Conservation (phyloP, 2,888 invertebrate genomes). For the Bhutanitis thaidina region DNA sequence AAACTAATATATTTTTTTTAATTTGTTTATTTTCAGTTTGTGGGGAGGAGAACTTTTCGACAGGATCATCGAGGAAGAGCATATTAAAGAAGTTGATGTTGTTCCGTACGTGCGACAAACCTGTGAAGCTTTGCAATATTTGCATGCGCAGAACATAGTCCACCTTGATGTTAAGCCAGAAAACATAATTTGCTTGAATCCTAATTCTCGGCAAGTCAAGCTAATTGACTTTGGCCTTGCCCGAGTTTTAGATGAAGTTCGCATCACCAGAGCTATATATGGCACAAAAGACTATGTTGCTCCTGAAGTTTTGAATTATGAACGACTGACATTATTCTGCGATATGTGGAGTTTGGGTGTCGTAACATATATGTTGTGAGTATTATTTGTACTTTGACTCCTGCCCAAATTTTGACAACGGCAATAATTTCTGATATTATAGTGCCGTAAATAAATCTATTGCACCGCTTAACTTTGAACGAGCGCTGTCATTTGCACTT, state of each 20-base stretch:
- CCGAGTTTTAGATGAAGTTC: constrained; percentile 23
- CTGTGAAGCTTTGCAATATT: constrained; percentile 93
- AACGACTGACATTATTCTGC: constrained; percentile 89
- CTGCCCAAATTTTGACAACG: neutral
- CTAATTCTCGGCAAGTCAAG: constrained; percentile 92
- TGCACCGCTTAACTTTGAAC: no score
- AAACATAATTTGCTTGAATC: constrained; percentile 94
- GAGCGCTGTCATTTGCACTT: no score
- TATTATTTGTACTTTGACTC: constrained; percentile 27
- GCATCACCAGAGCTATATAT: constrained; percentile 76
- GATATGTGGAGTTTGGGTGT: constrained; percentile 99
- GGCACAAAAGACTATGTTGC: constrained; percentile 97
- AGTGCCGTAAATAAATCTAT: no score
- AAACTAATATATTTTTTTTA: no score
- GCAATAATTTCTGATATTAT: no score
- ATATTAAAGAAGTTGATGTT: constrained; percentile 84
- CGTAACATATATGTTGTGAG: constrained; percentile 95
- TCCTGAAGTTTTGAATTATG: constrained; percentile 95
- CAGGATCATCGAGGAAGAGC: constrained; percentile 94
- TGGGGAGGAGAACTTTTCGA: constrained; percentile 97
- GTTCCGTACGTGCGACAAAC: constrained; percentile 94
- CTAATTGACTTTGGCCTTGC: constrained; percentile 97
- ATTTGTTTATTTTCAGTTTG: constrained; percentile 81
- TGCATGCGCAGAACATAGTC: constrained; percentile 90
- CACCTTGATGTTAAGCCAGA: constrained; percentile 97